phyloP scores from a whole-genome alignment of 2,113 vertebrate genomes.

The Oxyruncus cristatus region DNA sequence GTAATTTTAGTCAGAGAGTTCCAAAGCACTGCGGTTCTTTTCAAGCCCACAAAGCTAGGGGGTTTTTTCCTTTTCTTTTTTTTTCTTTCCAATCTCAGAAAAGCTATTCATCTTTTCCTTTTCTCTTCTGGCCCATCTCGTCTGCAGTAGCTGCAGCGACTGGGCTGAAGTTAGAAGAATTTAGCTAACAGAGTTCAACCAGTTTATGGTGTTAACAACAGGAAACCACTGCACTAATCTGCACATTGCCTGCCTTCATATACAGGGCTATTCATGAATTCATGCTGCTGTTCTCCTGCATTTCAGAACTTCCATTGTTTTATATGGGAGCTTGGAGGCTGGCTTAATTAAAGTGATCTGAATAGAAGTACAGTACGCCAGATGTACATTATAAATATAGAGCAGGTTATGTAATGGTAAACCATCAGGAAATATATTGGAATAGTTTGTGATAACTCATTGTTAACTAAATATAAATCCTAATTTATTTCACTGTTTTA shows the following conservation, averaged over 20 bases:
- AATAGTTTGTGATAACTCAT: conserved; percentile 74
- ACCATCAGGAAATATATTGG: conserved; percentile 71
- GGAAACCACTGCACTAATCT: conserved; percentile 16
- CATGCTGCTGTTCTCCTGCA: conserved; percentile 10
- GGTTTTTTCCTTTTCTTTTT: not conserved
- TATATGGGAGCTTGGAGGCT: conserved; percentile 75
- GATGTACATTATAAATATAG: conserved; percentile 76
- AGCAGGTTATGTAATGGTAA: conserved; percentile 76
- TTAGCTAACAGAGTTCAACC: not conserved
- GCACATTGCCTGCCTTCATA: conserved; percentile 5
- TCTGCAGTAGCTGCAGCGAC: not conserved
- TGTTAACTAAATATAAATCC: conserved; percentile 74
- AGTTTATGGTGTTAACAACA: conserved; percentile 36
- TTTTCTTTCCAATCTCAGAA: not conserved
- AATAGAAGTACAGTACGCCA: conserved; percentile 73
- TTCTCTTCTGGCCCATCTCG: not conserved
- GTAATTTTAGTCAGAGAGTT: not conserved
- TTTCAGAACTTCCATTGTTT: conserved; percentile 55
- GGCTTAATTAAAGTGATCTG: conserved; percentile 80
- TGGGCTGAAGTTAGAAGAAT: not conserved
- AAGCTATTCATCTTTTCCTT: not conserved
- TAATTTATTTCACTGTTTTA: conserved; percentile 76
- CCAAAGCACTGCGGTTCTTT: not conserved
- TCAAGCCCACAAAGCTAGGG: not conserved
- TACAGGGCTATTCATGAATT: conserved; percentile 46